phyloP scores from a whole-genome alignment of 2,797 vertebrate genomes.

The Betta splendens region DNA sequence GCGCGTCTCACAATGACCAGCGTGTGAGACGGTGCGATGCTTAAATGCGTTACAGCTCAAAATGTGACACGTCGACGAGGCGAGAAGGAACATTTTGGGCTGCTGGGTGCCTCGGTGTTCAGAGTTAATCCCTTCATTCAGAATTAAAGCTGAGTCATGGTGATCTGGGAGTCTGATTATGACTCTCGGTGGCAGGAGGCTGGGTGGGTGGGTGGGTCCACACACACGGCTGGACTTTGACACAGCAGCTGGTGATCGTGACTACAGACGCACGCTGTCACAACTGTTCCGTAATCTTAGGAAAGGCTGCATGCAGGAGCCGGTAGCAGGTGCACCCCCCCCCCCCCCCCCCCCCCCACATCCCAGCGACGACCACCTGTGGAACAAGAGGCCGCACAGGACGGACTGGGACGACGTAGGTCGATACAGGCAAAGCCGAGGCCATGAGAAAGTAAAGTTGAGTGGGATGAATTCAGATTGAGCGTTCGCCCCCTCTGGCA shows the following conservation, averaged over 20 bases:
- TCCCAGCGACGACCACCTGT: no score
- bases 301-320: no score
- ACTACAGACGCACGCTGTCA: neutral
- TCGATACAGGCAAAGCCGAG: no score
- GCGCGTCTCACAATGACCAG: slow-evolving; percentile 63
- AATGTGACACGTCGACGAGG: slow-evolving; percentile 48
- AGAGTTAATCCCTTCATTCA: no score
- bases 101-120: slow-evolving; percentile 13
- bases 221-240: neutral
- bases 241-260: neutral
- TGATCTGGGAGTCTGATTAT: neutral
- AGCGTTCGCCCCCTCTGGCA: slow-evolving; percentile 45
- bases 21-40: slow-evolving; percentile 60
- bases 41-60: slow-evolving; percentile 57
- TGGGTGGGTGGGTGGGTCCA: neutral
- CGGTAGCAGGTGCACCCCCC: no score
- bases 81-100: slow-evolving; percentile 38
- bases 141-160: neutral
- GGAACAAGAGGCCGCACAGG: no score
- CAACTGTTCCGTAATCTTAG: neutral
- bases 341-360: no score
- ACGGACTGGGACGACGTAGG: no score
- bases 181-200: neutral
- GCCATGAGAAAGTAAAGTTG: slow-evolving; percentile 2
- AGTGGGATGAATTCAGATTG: slow-evolving; percentile 2